Evolutionary conservation across 2,888 invertebrate species (phyloP).

Genomic region (Lithophane ornitopus): DNA sequence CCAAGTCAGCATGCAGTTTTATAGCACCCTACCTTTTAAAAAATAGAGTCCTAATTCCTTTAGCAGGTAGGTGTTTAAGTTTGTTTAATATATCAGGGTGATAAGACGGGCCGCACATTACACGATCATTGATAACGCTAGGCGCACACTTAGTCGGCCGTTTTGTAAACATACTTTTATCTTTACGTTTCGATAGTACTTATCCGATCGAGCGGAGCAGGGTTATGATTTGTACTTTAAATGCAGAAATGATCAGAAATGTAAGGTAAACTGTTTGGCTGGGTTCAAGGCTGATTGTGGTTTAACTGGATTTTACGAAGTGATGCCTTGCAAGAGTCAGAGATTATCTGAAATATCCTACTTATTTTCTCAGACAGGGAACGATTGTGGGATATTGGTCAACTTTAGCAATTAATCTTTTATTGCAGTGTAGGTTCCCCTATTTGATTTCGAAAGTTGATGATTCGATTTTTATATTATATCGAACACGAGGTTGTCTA

Average conservation of each 20-base stretch:
- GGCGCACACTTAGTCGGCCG: constrained; percentile 64
- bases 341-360: not conserved
- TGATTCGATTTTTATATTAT: too few species aligned
- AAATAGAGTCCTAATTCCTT: not conserved
- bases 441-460: too few species aligned
- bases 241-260: constrained; percentile 1
- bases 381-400: not conserved
- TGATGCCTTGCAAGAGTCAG: not conserved
- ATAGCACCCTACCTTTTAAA: accelerated
- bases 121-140: constrained; percentile 63
- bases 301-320: not conserved
- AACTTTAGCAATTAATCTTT: too few species aligned
- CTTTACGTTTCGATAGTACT: constrained; percentile 60
- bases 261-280: not conserved
- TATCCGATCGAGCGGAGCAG: constrained; percentile 50
- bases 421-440: too few species aligned
- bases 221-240: constrained; percentile 55
- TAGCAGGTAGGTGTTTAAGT: not conserved
- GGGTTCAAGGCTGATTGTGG: not conserved
- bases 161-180: constrained; percentile 68
- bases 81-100: constrained; percentile 50
- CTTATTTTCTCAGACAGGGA: not conserved
- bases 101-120: constrained; percentile 62
- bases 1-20: constrained; percentile 3
- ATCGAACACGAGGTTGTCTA: too few species aligned